Percentiles rank a stretch among this genome's conserved stretches.
Evolutionary conservation across 2,797 vertebrate species (phyloP).

Genomic region (Carduelis carduelis): DNA sequence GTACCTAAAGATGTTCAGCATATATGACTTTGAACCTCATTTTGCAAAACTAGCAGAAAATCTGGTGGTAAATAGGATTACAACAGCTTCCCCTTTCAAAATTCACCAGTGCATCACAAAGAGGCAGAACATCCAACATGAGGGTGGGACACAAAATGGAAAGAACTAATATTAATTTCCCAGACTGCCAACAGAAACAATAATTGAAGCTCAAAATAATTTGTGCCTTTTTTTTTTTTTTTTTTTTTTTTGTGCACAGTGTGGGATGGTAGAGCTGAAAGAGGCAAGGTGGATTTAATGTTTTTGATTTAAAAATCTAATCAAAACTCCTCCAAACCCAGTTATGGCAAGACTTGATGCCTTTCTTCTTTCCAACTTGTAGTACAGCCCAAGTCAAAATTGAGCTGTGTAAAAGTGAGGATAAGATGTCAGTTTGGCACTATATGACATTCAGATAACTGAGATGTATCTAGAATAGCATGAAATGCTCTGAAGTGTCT

Average conservation of each 20-base stretch:
- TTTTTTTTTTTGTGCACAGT: fast-evolving
- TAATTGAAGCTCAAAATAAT: neutral
- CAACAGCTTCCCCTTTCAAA: neutral
- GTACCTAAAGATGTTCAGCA: neutral
- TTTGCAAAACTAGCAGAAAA: neutral
- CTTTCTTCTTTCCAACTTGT: neutral
- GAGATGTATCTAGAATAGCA: neutral
- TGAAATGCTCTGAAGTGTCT: neutral
- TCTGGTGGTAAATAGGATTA: neutral
- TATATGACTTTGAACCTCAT: neutral
- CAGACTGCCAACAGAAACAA: neutral
- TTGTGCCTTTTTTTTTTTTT: neutral
- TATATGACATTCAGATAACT: neutral
- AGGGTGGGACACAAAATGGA: neutral
- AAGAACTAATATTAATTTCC: neutral
- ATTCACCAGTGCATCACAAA: neutral
- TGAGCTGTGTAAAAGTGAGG: neutral
- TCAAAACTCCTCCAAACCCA: too few species aligned
- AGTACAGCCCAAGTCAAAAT: neutral
- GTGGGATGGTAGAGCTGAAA: neutral
- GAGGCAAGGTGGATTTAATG: neutral
- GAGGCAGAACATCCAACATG: neutral
- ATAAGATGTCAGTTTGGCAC: neutral
- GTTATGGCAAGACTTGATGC: fast-evolving
- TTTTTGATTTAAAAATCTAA: neutral